Percentiles rank a stretch among this genome's conserved stretches.
Evolutionary conservation across 2,888 invertebrate species (phyloP).

Genomic region (Andrena praecox): DNA sequence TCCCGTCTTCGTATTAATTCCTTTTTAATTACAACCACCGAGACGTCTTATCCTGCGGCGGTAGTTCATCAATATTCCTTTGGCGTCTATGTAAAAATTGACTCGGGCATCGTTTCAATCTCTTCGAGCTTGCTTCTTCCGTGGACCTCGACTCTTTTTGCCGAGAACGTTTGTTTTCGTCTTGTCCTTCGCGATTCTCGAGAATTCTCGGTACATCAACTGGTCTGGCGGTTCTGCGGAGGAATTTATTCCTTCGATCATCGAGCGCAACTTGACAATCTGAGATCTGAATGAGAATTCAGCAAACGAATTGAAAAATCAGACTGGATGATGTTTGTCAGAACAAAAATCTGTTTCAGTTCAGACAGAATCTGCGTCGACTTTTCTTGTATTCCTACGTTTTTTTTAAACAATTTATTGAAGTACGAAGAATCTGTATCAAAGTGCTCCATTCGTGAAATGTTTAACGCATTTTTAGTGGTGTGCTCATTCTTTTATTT

Average conservation of each 20-base stretch:
- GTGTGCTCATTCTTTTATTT: too few relatives aligned
- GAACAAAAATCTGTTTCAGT: too few relatives aligned
- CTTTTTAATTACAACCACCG: conserved; percentile 43
- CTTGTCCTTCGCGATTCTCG: background rate
- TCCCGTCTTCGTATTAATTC: conserved; percentile 26
- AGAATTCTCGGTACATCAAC: conserved; percentile 28
- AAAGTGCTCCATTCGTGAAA: too few relatives aligned
- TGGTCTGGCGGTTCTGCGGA: background rate
- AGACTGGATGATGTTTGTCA: too few relatives aligned
- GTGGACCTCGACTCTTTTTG: conserved; percentile 13
- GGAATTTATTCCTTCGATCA: background rate
- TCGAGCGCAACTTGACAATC: background rate
- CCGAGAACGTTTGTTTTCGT: conserved; percentile 8
- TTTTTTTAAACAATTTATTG: too few relatives aligned
- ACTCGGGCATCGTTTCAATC: conserved; percentile 25
- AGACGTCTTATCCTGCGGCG: conserved; percentile 23
- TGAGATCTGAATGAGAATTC: background rate
- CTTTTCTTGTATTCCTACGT: too few relatives aligned
- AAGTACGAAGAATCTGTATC: too few relatives aligned
- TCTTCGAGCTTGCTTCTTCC: conserved; percentile 26
- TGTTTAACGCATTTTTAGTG: too few relatives aligned
- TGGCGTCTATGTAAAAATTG: conserved; percentile 21
- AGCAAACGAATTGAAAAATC: too few relatives aligned
- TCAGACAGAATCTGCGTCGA: too few relatives aligned
- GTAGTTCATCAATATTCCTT: conserved; percentile 42